These are phyloP conservation scores for Sebastes itinus DNA, from an alignment of 2,797 vertebrate genomes.

Conservation along the genomic window DNA sequence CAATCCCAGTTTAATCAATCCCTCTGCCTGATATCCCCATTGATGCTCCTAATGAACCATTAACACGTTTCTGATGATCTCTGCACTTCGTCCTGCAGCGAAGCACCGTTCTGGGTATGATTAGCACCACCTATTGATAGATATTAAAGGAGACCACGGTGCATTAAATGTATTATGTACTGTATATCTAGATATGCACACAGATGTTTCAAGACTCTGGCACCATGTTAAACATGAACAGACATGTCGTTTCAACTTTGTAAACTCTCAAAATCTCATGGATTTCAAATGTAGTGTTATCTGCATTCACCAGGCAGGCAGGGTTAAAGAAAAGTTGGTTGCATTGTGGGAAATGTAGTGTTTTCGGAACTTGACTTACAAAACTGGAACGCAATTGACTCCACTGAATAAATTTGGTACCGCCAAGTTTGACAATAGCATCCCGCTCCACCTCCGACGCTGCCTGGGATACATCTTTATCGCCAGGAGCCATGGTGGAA, in stretches of 20 bases:
- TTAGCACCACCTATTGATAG: conserved; percentile 10
- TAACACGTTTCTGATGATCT: conserved; percentile 44
- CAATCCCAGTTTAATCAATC: conserved; percentile 38
- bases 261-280: not conserved
- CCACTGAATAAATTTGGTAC: not conserved
- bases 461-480: too few species aligned
- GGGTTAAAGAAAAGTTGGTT: not conserved
- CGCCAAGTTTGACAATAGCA: not conserved
- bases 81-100: conserved; percentile 30
- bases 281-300: not conserved
- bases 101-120: conserved; percentile 21
- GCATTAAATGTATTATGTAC: not conserved
- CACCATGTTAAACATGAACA: not conserved
- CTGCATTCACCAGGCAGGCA: not conserved
- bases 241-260: not conserved
- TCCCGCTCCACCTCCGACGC: too few species aligned
- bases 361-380: not conserved
- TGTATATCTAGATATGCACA: not conserved
- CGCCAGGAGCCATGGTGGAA: too few species aligned
- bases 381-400: not conserved
- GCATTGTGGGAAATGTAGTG: not conserved
- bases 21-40: not conserved
- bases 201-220: not conserved
- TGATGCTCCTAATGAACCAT: conserved; percentile 36
- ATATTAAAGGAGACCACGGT: conserved; percentile 13